Evolutionary conservation across 2,797 vertebrate genomes (phyloP).

Genomic region (Cirrhinus mrigala): DNA sequence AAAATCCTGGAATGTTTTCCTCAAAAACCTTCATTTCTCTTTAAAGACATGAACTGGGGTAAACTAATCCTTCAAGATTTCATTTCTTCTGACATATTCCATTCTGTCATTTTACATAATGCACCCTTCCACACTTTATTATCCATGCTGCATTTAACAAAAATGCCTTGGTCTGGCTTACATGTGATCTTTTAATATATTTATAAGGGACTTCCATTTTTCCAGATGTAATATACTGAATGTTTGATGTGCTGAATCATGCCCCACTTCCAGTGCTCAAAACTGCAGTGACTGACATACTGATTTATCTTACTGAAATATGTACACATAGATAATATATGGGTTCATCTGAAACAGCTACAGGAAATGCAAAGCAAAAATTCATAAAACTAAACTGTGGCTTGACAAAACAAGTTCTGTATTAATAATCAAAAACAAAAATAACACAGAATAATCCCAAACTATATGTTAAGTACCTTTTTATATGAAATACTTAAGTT

Average conservation of each 20-base stretch:
- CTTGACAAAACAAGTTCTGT: background rate
- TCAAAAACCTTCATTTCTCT: too few relatives aligned
- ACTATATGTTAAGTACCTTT: background rate
- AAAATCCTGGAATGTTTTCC: too few relatives aligned
- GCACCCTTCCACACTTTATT: background rate
- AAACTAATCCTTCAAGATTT: background rate
- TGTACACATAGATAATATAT: slow-evolving; percentile 17
- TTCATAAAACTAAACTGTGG: background rate
- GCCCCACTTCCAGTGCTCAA: slow-evolving; percentile 58
- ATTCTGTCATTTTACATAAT: background rate
- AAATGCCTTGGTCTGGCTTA: slow-evolving; percentile 42
- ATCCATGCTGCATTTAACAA: slow-evolving; percentile 15
- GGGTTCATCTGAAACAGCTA: background rate
- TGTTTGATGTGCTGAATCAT: slow-evolving; percentile 72
- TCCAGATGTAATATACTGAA: slow-evolving; percentile 71
- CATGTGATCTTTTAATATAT: slow-evolving; percentile 68
- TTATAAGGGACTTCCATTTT: slow-evolving; percentile 69
- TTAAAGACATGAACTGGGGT: too few relatives aligned
- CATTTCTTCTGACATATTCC: background rate
- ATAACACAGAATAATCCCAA: background rate
- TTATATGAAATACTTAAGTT: background rate
- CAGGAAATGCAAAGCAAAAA: slow-evolving; percentile 1
- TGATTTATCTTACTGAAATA: slow-evolving; percentile 63
- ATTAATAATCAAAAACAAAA: background rate
- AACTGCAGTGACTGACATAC: slow-evolving; percentile 49